A percentile compares a stretch with the other conserved stretches of the same genome.
phyloP scores from a whole-genome alignment of 2,888 invertebrate species.

The Euplexia lucipara region DNA sequence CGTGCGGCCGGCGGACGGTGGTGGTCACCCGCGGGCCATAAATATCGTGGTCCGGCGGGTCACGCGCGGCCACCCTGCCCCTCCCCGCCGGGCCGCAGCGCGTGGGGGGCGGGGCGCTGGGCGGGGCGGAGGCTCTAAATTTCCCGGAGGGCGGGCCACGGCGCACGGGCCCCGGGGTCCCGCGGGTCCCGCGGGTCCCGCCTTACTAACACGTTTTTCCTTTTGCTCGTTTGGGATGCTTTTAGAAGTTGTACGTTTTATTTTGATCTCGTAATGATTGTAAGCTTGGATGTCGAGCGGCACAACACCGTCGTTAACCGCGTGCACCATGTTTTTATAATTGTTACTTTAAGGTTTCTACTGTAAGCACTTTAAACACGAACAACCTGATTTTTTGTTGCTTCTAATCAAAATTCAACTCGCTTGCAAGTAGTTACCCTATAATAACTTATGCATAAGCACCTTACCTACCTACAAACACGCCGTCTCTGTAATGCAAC shows the following conservation, averaged over 20 bases:
- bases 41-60: conserved; percentile 28
- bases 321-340: conserved; percentile 48
- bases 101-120: conserved; percentile 57
- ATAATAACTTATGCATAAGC: neutral
- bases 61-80: conserved; percentile 22
- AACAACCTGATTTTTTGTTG: neutral
- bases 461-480: no score
- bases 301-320: conserved; percentile 49
- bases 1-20: conserved; percentile 7
- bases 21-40: conserved; percentile 43
- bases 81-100: neutral
- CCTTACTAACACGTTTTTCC: conserved; percentile 55
- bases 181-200: conserved; percentile 32
- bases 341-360: conserved; percentile 41
- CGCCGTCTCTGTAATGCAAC: neutral
- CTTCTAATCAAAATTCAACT: conserved; percentile 6
- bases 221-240: conserved; percentile 57
- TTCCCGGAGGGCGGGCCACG: conserved; percentile 31
- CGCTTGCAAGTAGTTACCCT: neutral
- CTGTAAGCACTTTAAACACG: conserved; percentile 17
- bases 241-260: conserved; percentile 58
- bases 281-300: conserved; percentile 58
- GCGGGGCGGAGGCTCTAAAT: conserved; percentile 51
- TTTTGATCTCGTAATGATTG: conserved; percentile 57
- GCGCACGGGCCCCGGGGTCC: conserved; percentile 27